Evolutionary conservation across 2,113 vertebrate genomes (phyloP).

Genomic region (Stegostoma tigrinum): DNA sequence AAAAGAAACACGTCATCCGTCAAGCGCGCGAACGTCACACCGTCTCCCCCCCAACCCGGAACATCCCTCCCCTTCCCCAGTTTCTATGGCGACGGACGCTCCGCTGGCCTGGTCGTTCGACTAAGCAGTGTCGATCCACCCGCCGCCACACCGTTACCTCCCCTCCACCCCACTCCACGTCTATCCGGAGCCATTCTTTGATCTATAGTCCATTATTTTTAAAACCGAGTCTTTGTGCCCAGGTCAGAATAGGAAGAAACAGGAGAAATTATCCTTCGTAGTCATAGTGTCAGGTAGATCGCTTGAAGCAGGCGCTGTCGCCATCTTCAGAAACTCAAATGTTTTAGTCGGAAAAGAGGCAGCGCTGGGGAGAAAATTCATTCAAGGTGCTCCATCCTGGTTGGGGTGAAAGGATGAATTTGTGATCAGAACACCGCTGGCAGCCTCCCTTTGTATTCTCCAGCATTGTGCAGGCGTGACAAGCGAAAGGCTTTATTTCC

Average conservation of each 20-base stretch:
- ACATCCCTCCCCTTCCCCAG: background rate
- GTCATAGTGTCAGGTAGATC: background rate
- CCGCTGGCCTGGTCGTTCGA: background rate
- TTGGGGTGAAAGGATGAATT: too few relatives aligned
- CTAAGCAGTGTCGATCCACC: too few relatives aligned
- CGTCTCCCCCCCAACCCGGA: too few relatives aligned
- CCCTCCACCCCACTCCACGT: too few relatives aligned
- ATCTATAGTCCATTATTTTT: too few relatives aligned
- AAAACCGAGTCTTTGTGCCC: too few relatives aligned
- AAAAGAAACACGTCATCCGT: too few relatives aligned
- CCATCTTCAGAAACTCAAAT: background rate
- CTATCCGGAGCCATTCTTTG: too few relatives aligned
- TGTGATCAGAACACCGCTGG: background rate
- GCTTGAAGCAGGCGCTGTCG: background rate
- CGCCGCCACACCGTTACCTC: too few relatives aligned
- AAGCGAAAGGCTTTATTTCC: background rate
- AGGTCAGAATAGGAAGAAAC: too few relatives aligned
- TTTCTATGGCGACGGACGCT: conserved; percentile 41
- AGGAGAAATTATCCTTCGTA: background rate
- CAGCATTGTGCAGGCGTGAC: background rate
- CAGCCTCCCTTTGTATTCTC: background rate
- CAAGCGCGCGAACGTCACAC: too few relatives aligned
- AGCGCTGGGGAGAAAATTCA: background rate
- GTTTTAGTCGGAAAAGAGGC: background rate
- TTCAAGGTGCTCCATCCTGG: background rate